Percentiles rank a stretch among this genome's conserved stretches.
Conservation (phyloP, 2,888 invertebrate genomes). For the Tubulanus polymorphus region DNA sequence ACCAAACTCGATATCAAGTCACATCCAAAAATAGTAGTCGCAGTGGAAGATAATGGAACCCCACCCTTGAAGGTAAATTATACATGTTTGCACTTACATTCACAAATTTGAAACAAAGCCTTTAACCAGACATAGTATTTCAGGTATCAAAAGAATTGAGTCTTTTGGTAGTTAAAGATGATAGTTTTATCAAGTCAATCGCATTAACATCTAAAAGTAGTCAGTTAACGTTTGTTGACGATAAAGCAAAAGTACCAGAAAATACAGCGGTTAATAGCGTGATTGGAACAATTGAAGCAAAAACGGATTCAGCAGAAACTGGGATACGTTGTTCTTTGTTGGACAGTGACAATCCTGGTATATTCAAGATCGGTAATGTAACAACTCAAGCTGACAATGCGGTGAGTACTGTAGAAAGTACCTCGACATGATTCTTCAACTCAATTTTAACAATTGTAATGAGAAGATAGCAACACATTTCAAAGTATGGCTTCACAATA, state of each 20-base stretch:
- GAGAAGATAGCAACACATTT: too few relatives aligned
- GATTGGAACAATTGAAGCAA: slow-evolving; percentile 17
- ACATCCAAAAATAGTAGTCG: slow-evolving; percentile 16
- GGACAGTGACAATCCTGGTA: slow-evolving; percentile 4
- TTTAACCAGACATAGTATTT: neutral
- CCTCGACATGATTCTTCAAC: too few relatives aligned
- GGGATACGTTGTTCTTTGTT: slow-evolving; percentile 16
- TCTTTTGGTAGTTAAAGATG: slow-evolving; percentile 18
- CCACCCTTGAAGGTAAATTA: slow-evolving; percentile 14
- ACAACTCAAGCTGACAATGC: too few relatives aligned
- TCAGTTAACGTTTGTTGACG: slow-evolving; percentile 3
- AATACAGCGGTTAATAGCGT: slow-evolving; percentile 12
- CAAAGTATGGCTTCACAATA: too few relatives aligned
- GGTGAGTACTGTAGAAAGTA: too few relatives aligned
- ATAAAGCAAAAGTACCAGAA: slow-evolving; percentile 17
- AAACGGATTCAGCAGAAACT: slow-evolving; percentile 17
- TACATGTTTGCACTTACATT: neutral
- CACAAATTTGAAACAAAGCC: neutral
- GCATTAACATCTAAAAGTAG: slow-evolving; percentile 15
- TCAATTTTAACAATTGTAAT: too few relatives aligned
- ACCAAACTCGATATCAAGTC: slow-evolving; percentile 14
- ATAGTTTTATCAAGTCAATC: slow-evolving; percentile 16
- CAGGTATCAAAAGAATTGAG: slow-evolving; percentile 19
- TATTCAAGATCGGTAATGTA: neutral
- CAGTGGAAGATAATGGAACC: slow-evolving; percentile 19